Conservation (phyloP, 2,797 vertebrate species). For the Glyptemys insculpta region DNA sequence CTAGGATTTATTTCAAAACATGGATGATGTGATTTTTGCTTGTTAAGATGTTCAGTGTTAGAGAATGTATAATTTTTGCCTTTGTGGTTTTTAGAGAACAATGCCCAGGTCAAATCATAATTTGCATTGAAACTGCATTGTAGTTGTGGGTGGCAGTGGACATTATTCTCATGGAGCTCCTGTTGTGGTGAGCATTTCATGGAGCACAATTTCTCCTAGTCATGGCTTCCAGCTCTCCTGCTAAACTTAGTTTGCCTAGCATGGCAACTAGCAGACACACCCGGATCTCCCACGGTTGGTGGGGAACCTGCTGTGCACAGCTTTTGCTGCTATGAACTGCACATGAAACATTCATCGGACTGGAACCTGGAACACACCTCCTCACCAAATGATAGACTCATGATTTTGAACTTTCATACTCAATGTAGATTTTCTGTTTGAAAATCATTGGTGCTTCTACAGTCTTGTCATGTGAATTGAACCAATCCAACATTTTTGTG, state of each 20-base stretch:
- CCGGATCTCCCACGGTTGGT: background rate
- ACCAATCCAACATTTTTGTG: background rate
- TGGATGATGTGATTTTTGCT: accelerated
- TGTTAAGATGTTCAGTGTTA: background rate
- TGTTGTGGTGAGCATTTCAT: background rate
- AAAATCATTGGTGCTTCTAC: background rate
- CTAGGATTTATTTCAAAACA: background rate
- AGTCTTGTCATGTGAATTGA: background rate
- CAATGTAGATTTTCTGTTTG: background rate
- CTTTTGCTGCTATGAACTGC: background rate
- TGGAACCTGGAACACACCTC: background rate
- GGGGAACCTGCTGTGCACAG: background rate
- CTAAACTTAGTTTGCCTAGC: background rate
- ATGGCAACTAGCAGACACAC: background rate
- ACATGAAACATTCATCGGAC: background rate
- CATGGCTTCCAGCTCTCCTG: background rate
- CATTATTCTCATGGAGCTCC: background rate
- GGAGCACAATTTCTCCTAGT: background rate
- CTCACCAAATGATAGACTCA: background rate
- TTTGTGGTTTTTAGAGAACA: background rate
- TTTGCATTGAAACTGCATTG: background rate
- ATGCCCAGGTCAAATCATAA: background rate
- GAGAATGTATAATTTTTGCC: accelerated
- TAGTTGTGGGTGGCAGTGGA: background rate
- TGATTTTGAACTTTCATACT: background rate